Evolutionary conservation across 2,888 invertebrate genomes (phyloP).

Genomic region (Ophioninae sp.): DNA sequence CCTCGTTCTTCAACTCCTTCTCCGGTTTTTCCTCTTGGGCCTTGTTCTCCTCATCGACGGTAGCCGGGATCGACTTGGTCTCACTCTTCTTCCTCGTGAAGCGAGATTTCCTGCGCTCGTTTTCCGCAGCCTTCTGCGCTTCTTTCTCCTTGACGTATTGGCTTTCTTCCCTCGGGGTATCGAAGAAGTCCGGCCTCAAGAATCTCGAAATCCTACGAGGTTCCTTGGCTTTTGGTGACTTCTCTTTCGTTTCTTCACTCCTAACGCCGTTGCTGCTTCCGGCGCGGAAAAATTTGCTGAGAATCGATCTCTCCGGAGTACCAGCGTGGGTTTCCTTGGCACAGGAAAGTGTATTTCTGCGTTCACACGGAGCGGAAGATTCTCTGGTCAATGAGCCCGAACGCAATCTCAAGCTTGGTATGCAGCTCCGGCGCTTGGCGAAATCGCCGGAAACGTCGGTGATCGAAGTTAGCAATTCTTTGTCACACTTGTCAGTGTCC

Average conservation of each 20-base stretch:
- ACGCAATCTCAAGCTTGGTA: constrained; percentile 74
- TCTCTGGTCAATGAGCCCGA: constrained; percentile 77
- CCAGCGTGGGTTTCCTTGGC: constrained; percentile 62
- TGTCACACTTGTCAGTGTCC: constrained; percentile 76
- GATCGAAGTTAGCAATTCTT: constrained; percentile 71
- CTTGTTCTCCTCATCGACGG: constrained; percentile 66
- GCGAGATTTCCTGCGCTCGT: constrained; percentile 84
- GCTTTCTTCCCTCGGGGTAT: constrained; percentile 86
- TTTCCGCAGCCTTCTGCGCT: constrained; percentile 81
- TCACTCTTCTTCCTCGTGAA: constrained; percentile 87
- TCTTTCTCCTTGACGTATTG: constrained; percentile 83
- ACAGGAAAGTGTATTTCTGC: constrained; percentile 64
- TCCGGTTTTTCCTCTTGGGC: constrained; percentile 69
- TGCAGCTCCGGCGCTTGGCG: constrained; percentile 75
- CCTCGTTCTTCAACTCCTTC: constrained; percentile 75
- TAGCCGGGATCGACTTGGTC: constrained; percentile 82
- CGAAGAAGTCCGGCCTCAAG: constrained; percentile 90
- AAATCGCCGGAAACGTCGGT: constrained; percentile 65
- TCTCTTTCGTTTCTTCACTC: constrained; percentile 65
- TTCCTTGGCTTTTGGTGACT: constrained; percentile 76
- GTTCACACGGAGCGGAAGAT: constrained; percentile 37
- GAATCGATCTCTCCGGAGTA: constrained; percentile 82
- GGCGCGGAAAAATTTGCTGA: constrained; percentile 83
- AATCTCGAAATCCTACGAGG: constrained; percentile 88
- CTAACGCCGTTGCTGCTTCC: constrained; percentile 79